Conservation (phyloP, 2,797 vertebrate genomes). For the Tauraco hartlaubi region DNA sequence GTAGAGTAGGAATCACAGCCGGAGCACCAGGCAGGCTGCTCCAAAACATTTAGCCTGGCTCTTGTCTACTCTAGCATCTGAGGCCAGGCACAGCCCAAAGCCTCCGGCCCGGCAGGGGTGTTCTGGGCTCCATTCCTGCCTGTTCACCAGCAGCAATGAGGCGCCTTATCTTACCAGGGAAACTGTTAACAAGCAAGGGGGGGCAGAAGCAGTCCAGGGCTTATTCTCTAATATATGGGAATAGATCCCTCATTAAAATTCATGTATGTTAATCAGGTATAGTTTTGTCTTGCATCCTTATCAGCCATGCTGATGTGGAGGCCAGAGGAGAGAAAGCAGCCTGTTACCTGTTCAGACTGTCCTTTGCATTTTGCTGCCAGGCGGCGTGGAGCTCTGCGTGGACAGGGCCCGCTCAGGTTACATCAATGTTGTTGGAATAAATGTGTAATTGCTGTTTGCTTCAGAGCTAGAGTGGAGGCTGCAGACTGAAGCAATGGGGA, state of each 20-base stretch:
- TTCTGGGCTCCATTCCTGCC: background rate
- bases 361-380: background rate
- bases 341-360: background rate
- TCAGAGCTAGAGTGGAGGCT: background rate
- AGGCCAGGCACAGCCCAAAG: background rate
- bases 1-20: background rate
- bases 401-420: background rate
- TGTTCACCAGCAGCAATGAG: background rate
- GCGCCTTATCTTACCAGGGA: background rate
- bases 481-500: background rate
- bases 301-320: background rate
- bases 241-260: background rate
- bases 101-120: background rate
- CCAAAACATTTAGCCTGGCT: background rate
- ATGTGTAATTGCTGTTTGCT: background rate
- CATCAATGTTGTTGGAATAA: background rate
- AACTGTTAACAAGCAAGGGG: background rate
- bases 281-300: background rate
- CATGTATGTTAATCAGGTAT: background rate
- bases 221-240: background rate
- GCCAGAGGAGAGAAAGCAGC: background rate
- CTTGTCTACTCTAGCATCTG: background rate
- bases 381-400: background rate
- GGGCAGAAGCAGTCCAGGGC: background rate
- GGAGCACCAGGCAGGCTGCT: background rate